Base-by-base conservation (phyloP, 2,113 vertebrate genomes). In the Balaeniceps rex region DNA sequence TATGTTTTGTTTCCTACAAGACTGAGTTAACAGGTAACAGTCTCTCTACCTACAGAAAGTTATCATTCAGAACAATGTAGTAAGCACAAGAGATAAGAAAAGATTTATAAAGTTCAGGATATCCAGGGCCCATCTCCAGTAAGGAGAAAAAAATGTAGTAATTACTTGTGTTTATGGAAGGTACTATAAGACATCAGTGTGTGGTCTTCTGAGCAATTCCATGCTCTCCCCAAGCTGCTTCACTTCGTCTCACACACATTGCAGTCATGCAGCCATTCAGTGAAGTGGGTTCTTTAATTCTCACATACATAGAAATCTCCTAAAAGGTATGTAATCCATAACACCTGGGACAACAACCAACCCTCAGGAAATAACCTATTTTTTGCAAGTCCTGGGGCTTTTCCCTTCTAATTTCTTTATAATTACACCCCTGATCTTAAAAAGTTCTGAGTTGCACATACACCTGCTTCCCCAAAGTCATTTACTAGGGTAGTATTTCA, bases 331-430 rank as follows among this genome's bases (percentile, higher is more conserved):
- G 36, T 12, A 87, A 93, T 79, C 64, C 10, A 0, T 49, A 83
- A 68, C 38, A 89, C 14, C 25, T n/a, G 63, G 44, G 81, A 93
- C 25, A 93, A 80, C 91, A 90, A 82, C 28, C 52, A 44, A 55
- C 55, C 55, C 80, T 80, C 51, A 78, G 82, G 66, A 94, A 96
- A 95, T 66, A 87, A 95, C 34, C 60, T 83, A 80, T 28, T 90
- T 96, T 84, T 83, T n/a, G 7, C 23, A 93, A 60, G 52, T 93
- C 79, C 85, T 95, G 60, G 14, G 58, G 74, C 87, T 85, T n/a
- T 91, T 79, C 34, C 29, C n/a, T 78, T 92, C 42, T 60, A 57
- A 77, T 95, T 92, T 88, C 44, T 44, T 91, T 91, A 38, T 66
- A 95, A 95, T 88, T 88, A 93, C 36, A 70, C 12, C 22, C 31